Evolutionary conservation across 2,888 invertebrate genomes (phyloP), one percentile per base, ranked within the genome.

Genomic region (Sturmia bella): DNA sequence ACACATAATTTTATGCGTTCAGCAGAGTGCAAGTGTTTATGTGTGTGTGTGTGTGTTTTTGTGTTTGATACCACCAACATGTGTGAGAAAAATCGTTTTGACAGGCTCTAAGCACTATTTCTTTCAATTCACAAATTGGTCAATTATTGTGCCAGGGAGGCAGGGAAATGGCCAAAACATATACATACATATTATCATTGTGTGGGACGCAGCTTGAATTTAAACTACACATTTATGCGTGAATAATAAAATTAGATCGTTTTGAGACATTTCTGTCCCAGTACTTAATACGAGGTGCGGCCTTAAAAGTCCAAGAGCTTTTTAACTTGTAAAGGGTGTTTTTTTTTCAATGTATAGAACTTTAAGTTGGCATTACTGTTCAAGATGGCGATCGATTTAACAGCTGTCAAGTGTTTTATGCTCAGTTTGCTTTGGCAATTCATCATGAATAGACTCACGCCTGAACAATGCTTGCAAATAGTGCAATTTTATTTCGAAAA

Each of bases 191-290:
- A n/a, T n/a, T 52, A 48, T 61, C 57, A 56, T 68, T 78, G 64
- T 70, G 73, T 82, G 69, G 78, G 69, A 52, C 59, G 59, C 66
- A 59, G 72, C 39, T 56, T 72, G 66, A 72, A 32, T 41, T 56
- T 43, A 15, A 54, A 50, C 48, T 54, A 48, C 32, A 32, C 27
- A 27, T 59, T 39, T 68, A 72, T 68, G 73, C 57, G 39, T 74
- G 63, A 50, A 57, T 21, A 9, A 52, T 15, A 77, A 56, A 63
- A 19, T n/a, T n/a, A 59, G 21, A 41, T 27, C 41, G 48, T 59
- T 57, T 50, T 72, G 19, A 48, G 17, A 21, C 27, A 7, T 43
- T 24, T 43, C 39, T 39, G 0, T n/a, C 24, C 41, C 48, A 48
- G 32, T 19, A 50, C 32, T 48, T 32, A 32, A 32, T 48, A 64